Conservation (phyloP, 2,113 vertebrate genomes). For the Chloebia gouldiae region DNA sequence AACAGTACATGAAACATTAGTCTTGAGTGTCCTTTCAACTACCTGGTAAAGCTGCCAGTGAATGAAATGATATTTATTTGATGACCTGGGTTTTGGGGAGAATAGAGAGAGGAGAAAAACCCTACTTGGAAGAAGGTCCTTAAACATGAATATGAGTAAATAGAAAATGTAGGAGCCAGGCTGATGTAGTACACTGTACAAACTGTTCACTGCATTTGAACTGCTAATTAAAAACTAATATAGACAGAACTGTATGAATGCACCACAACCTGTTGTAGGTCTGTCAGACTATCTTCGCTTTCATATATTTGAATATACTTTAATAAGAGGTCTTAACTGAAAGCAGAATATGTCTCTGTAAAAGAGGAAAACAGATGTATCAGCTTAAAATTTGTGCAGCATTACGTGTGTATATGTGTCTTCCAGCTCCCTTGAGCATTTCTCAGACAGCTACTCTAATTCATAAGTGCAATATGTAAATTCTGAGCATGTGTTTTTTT, state of each 20-base stretch:
- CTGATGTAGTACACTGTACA: conserved; percentile 70
- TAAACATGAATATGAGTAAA: conserved; percentile 62
- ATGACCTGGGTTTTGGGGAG: not conserved
- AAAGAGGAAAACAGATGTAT: conserved; percentile 49
- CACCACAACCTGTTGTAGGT: conserved; percentile 74
- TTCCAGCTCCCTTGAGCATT: conserved; percentile 33
- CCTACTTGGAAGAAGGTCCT: conserved; percentile 6
- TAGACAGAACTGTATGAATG: conserved; percentile 61
- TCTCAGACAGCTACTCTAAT: conserved; percentile 38
- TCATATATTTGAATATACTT: conserved; percentile 68
- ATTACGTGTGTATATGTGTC: not conserved
- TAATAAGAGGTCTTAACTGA: conserved; percentile 70
- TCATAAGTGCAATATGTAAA: conserved; percentile 55
- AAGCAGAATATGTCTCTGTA: conserved; percentile 43
- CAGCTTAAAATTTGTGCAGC: conserved; percentile 1
- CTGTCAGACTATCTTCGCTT: conserved; percentile 72
- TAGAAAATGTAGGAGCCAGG: conserved; percentile 58
- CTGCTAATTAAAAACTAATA: conserved; percentile 76
- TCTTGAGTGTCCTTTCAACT: conserved; percentile 69
- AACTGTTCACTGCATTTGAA: conserved; percentile 72
- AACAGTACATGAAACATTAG: conserved; percentile 62
- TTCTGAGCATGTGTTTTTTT: conserved; percentile 2
- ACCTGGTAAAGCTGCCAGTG: conserved; percentile 43
- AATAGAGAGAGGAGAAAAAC: conserved; percentile 29
- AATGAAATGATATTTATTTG: conserved; percentile 39